Percentiles rank a stretch among this genome's conserved stretches.
These are phyloP conservation scores for Popillia japonica DNA, from an alignment of 1,140 invertebrate species.

Conservation along the genomic window DNA sequence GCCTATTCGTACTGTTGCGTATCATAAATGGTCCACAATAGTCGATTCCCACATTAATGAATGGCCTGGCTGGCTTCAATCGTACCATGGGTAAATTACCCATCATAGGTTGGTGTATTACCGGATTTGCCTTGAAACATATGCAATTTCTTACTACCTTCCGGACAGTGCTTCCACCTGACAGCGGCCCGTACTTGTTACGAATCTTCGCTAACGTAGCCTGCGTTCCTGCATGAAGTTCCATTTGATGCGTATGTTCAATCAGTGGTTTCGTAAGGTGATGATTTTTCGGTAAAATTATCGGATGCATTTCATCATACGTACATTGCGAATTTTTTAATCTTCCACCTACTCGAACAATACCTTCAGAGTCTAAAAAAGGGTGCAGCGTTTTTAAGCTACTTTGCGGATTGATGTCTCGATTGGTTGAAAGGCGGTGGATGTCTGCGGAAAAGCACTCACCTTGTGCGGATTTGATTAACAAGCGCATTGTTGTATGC, in stretches of 20 bases:
- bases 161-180: not conserved
- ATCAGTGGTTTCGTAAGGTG: conserved; percentile 18
- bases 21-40: conserved; percentile 53
- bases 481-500: not conserved
- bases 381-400: conserved; percentile 34
- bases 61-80: conserved; percentile 47
- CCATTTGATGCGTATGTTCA: not conserved
- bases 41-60: conserved; percentile 52
- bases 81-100: conserved; percentile 51
- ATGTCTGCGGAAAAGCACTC: not conserved
- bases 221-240: not conserved
- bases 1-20: conserved; percentile 18
- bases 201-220: not conserved
- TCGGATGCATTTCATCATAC: conserved; percentile 42
- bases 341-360: conserved; percentile 41
- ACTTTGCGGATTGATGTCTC: not conserved
- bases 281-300: conserved; percentile 43
- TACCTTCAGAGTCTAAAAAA: conserved; percentile 39
- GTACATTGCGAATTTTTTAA: not conserved
- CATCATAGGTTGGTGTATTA: not conserved
- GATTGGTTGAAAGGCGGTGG: not conserved
- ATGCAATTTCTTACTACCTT: not conserved
- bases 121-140: conserved; percentile 4
- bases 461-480: not conserved
- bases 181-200: not conserved